Conservation (phyloP, 2,888 invertebrate genomes). For the Netelia melanura region DNA sequence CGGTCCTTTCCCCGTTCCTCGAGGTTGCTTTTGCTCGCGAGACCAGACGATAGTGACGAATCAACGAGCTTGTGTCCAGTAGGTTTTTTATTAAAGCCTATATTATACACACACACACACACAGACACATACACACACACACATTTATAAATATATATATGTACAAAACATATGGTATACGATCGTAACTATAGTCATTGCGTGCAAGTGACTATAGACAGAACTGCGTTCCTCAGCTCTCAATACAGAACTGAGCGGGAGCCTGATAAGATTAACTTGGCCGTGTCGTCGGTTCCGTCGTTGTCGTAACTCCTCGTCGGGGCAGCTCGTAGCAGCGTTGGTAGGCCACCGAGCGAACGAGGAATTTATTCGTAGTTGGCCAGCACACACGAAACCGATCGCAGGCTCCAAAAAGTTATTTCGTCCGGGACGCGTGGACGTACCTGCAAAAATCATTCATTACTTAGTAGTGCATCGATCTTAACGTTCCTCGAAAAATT, state of each 20-base stretch:
- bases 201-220: slow-evolving; percentile 3
- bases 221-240: slow-evolving; percentile 30
- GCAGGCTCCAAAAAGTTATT: slow-evolving; percentile 13
- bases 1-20: slow-evolving; percentile 48
- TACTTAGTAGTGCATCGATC: background rate
- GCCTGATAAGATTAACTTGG: slow-evolving; percentile 64
- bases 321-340: slow-evolving; percentile 27
- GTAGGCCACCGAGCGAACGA: slow-evolving; percentile 16
- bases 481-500: background rate
- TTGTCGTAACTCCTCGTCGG: slow-evolving; percentile 21
- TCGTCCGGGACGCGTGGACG: background rate
- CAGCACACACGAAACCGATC: slow-evolving; percentile 59
- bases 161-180: background rate
- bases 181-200: background rate
- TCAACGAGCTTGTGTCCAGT: slow-evolving; percentile 18
- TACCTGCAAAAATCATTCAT: background rate
- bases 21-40: background rate
- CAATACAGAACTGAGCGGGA: slow-evolving; percentile 32
- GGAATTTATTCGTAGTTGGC: slow-evolving; percentile 54
- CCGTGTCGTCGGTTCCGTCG: slow-evolving; percentile 43
- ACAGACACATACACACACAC: background rate
- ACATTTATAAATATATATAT: background rate
- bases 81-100: background rate
- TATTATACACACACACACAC: background rate
- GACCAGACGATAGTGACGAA: slow-evolving; percentile 17